Percentiles rank a stretch among this genome's conserved stretches.
Conservation (phyloP, 2,888 invertebrate genomes). For the Stenchaetothrips biformis region DNA sequence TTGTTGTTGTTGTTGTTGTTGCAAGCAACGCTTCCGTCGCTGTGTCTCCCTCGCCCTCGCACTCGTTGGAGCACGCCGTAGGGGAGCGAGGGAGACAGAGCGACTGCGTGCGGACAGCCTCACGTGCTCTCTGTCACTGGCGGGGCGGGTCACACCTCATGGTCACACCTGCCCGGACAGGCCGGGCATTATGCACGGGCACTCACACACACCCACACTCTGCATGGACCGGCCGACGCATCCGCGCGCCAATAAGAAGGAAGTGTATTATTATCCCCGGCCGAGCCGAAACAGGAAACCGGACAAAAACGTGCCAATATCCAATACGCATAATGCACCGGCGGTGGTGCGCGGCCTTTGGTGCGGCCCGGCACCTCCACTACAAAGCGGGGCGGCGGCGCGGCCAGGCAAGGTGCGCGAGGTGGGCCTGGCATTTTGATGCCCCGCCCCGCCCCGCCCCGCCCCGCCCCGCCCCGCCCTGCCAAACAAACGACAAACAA, state of each 20-base stretch:
- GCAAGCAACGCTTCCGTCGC: no score
- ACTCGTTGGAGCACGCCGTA: no score
- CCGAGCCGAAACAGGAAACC: constrained; percentile 18
- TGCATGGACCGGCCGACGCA: not conserved
- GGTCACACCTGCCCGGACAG: no score
- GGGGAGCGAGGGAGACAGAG: no score
- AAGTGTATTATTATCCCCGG: constrained; percentile 19
- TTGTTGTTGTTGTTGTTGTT: no score
- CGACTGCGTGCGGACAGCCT: no score
- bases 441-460: not conserved
- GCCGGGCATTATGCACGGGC: not conserved
- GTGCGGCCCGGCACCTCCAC: not conserved
- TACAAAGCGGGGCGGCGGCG: not conserved
- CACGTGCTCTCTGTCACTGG: no score
- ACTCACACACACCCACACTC: not conserved
- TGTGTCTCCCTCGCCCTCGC: no score
- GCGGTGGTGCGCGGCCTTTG: not conserved
- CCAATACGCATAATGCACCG: not conserved
- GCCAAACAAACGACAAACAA: constrained; percentile 24
- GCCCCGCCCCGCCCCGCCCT: not conserved
- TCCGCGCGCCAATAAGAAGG: constrained; percentile 13
- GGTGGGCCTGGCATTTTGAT: not conserved
- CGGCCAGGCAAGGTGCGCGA: not conserved
- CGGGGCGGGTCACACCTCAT: no score
- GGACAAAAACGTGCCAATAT: not conserved